Percentiles rank a stretch among this genome's conserved stretches.
phyloP scores from a whole-genome alignment of 2,113 vertebrate species.

The Cyanistes caeruleus region DNA sequence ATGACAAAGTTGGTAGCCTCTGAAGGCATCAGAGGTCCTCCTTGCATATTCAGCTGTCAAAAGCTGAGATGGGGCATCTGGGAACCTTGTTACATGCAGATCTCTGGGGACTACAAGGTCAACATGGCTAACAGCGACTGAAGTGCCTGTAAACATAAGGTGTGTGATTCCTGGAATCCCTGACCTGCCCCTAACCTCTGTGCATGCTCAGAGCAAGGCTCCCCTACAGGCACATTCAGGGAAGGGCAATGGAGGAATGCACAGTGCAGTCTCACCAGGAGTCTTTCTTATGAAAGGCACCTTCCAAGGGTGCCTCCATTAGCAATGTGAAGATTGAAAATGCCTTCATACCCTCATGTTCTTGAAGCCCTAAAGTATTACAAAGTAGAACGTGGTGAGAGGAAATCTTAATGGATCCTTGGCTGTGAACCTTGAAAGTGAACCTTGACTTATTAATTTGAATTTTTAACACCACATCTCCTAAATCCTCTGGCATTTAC shows the following conservation, averaged over 20 bases:
- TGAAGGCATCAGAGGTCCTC: not conserved
- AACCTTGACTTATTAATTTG: not conserved
- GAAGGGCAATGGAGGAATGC: not conserved
- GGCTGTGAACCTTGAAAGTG: too few species aligned
- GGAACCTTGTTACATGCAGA: not conserved
- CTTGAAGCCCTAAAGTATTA: not conserved
- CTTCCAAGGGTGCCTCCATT: not conserved
- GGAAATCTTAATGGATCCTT: not conserved
- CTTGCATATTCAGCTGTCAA: not conserved
- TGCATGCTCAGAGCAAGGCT: not conserved
- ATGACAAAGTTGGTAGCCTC: not conserved
- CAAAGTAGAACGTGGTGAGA: fast-evolving
- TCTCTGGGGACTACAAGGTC: not conserved
- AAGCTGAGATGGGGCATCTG: not conserved
- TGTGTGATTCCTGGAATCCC: not conserved
- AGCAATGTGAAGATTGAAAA: not conserved
- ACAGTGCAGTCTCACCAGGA: fast-evolving
- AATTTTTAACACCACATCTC: not conserved
- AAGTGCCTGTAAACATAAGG: not conserved
- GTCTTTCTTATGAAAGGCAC: not conserved
- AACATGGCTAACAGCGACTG: not conserved
- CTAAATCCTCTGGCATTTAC: not conserved
- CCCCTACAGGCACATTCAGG: not conserved
- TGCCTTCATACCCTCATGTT: not conserved
- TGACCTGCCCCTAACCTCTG: not conserved